Evolutionary conservation across 37 sponge, comb jelly and placozoan species (phyloP).

Genomic region (Axinella damicornis): DNA sequence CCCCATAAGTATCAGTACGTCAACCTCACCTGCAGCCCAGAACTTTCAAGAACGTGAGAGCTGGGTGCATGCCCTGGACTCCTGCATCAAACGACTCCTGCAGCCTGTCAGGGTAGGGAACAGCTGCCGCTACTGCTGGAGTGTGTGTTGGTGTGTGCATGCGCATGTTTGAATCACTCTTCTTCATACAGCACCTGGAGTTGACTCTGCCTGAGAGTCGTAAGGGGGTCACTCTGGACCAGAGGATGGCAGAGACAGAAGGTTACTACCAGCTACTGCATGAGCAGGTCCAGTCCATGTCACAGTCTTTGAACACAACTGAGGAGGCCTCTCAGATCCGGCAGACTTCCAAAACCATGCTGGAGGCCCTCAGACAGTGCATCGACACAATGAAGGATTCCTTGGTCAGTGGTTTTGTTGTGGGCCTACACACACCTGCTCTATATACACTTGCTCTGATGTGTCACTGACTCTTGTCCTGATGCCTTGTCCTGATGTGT

Average conservation of each 20-base stretch:
- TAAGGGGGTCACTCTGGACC: conserved; percentile 44
- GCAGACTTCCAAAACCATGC: conserved; percentile 58
- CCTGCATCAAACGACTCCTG: conserved; percentile 60
- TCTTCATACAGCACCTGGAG: conserved; percentile 38
- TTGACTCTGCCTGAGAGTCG: conserved; percentile 18
- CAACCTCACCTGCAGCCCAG: conserved; percentile 56
- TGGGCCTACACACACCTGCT: no score
- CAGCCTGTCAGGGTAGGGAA: conserved; percentile 54
- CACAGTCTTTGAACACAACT: conserved; percentile 9
- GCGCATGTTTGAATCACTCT: not conserved
- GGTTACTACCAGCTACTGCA: conserved; percentile 75
- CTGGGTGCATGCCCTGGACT: conserved; percentile 89
- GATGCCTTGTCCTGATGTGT: not conserved
- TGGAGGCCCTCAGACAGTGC: conserved; percentile 74
- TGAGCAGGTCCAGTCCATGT: conserved; percentile 58
- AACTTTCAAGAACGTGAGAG: conserved; percentile 85
- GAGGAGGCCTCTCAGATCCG: conserved; percentile 48
- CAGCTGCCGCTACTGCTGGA: not conserved
- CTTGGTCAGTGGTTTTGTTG: not conserved
- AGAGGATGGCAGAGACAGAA: conserved; percentile 68
- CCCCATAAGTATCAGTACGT: not conserved
- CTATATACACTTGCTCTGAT: no score
- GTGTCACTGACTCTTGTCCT: not conserved
- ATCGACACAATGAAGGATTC: conserved; percentile 72
- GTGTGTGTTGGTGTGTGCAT: not conserved